Evolutionary conservation across 2,113 vertebrate genomes (phyloP).

Genomic region (Amphilophus citrinellus): DNA sequence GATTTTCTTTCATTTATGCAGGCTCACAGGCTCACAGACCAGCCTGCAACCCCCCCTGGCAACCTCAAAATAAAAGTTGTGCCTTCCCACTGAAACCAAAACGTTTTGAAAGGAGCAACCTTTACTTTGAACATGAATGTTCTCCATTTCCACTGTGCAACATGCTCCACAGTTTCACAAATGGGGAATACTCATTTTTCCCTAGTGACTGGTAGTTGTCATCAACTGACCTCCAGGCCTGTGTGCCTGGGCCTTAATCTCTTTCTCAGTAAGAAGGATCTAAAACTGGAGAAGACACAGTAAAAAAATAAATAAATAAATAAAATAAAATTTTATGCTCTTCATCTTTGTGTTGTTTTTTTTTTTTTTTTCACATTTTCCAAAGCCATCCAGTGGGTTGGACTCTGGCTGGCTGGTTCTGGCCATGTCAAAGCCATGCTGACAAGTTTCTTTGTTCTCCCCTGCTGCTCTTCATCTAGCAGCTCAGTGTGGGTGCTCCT

Average conservation of each 20-base stretch:
- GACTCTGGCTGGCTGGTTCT: neutral
- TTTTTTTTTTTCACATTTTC: neutral
- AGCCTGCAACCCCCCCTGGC: neutral
- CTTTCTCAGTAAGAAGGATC: too few relatives aligned
- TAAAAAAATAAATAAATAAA: neutral
- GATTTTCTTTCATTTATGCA: too few relatives aligned
- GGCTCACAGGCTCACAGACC: neutral
- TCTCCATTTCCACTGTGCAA: neutral
- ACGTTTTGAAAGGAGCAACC: too few relatives aligned
- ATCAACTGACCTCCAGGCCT: too few relatives aligned
- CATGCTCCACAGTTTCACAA: neutral
- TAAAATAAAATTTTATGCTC: neutral
- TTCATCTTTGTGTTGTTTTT: neutral
- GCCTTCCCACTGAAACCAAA: too few relatives aligned
- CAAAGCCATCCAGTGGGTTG: neutral
- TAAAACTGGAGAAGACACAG: too few relatives aligned
- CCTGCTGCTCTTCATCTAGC: neutral
- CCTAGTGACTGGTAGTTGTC: too few relatives aligned
- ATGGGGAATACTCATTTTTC: neutral
- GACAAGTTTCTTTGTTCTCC: neutral
- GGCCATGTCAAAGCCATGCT: neutral
- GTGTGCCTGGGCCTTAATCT: too few relatives aligned
- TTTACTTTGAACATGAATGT: too few relatives aligned
- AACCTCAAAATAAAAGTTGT: neutral
- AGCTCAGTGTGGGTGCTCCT: neutral